Percentiles rank a stretch among this genome's conserved stretches.
Evolutionary conservation across 2,113 vertebrate species (phyloP).

Genomic region (Procapra przewalskii): DNA sequence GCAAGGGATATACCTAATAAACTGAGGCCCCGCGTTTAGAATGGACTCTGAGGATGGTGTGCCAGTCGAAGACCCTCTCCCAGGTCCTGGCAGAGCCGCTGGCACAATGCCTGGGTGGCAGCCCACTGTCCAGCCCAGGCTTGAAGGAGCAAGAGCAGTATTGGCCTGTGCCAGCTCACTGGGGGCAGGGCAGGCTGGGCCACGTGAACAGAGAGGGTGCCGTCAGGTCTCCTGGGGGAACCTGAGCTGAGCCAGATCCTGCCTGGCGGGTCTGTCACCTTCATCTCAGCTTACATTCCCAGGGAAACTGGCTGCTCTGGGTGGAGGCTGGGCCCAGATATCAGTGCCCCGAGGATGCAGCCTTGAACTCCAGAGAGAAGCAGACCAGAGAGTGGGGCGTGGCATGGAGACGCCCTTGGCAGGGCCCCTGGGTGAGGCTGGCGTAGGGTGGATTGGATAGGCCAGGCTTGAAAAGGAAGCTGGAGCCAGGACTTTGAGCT

Average conservation of each 20-base stretch:
- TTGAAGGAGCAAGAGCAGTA: neutral
- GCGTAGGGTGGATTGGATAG: neutral
- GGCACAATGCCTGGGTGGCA: neutral
- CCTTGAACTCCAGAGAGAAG: neutral
- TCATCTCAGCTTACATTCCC: conserved; percentile 37
- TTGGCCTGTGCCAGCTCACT: neutral
- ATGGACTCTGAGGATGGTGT: neutral
- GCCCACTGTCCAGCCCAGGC: neutral
- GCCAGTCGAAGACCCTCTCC: neutral
- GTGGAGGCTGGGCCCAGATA: conserved; percentile 26
- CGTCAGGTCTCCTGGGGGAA: conserved; percentile 21
- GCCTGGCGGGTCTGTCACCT: conserved; percentile 10
- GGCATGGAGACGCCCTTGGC: neutral
- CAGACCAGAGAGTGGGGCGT: neutral
- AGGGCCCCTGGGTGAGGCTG: neutral
- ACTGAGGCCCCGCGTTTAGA: neutral
- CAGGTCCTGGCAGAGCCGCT: neutral
- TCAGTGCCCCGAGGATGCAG: neutral
- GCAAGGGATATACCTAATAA: neutral
- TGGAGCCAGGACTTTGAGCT: neutral
- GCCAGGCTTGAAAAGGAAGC: neutral
- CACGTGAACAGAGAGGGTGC: neutral
- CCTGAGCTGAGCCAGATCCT: conserved; percentile 24
- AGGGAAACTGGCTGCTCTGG: neutral
- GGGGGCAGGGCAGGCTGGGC: neutral